A percentile compares a stretch with the other conserved stretches of the same genome.
Evolutionary conservation across 2,888 invertebrate genomes (phyloP).

Genomic region (Candidula unifasciata): DNA sequence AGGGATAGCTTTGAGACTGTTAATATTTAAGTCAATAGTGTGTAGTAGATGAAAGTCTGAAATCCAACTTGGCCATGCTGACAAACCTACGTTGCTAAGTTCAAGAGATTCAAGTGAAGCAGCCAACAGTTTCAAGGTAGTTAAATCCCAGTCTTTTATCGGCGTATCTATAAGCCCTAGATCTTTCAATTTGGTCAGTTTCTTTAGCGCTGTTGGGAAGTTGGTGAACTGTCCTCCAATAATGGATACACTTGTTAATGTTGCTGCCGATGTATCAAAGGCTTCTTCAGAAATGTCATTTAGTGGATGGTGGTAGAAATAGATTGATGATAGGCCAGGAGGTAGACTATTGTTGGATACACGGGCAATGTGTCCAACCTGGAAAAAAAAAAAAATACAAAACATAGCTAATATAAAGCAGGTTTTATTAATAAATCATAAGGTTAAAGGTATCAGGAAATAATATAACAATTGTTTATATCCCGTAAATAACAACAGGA

Average conservation of each 20-base stretch:
- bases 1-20: not conserved
- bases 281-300: not conserved
- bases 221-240: not conserved
- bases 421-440: no score
- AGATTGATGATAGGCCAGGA: not conserved
- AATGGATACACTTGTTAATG: not conserved
- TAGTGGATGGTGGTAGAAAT: not conserved
- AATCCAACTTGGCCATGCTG: slow-evolving; percentile 3
- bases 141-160: not conserved
- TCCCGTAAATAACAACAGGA: no score
- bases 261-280: not conserved
- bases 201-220: not conserved
- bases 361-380: not conserved
- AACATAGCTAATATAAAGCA: no score
- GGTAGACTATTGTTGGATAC: not conserved
- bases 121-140: not conserved
- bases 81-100: not conserved
- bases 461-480: no score
- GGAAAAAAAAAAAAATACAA: not conserved
- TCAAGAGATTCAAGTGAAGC: not conserved
- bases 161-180: not conserved
- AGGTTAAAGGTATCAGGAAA: no score
- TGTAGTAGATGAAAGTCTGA: not conserved
- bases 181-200: not conserved
- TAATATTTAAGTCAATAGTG: not conserved